Conservation (phyloP, 2,888 invertebrate species). For the Charanyca ferruginea region DNA sequence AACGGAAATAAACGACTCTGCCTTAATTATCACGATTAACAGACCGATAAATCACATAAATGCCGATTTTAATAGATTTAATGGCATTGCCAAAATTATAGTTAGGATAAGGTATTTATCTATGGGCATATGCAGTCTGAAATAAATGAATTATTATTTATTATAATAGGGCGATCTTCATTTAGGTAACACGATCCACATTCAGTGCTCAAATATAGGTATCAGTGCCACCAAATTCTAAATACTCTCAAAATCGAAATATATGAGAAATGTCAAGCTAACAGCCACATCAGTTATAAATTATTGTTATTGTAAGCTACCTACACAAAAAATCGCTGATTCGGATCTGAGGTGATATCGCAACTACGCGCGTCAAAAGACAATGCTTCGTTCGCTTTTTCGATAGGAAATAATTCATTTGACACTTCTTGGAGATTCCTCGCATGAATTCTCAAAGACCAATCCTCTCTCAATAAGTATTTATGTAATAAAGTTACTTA, state of each 20-base stretch:
- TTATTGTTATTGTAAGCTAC: conserved; percentile 1
- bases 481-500: neutral
- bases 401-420: conserved; percentile 35
- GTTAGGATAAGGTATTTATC: too few relatives aligned
- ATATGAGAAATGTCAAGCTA: neutral
- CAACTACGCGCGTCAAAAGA: conserved; percentile 4
- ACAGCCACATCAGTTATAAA: neutral
- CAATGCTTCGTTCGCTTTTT: neutral
- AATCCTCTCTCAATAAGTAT: too few relatives aligned
- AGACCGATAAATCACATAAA: conserved; percentile 17
- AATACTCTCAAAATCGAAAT: neutral
- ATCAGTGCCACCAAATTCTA: neutral
- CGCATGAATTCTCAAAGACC: conserved; percentile 5
- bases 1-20: conserved; percentile 8
- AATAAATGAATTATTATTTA: too few relatives aligned
- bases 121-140: too few relatives aligned
- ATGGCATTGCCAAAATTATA: neutral
- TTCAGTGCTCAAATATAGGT: neutral
- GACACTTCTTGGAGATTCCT: neutral
- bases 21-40: conserved; percentile 7
- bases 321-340: conserved; percentile 17
- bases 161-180: too few relatives aligned
- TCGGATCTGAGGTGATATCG: neutral
- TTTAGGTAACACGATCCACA: too few relatives aligned
- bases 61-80: neutral